Evolutionary conservation across 2,113 vertebrate species (phyloP), one percentile per base, ranked within the genome.

Genomic region (Anhinga anhinga): DNA sequence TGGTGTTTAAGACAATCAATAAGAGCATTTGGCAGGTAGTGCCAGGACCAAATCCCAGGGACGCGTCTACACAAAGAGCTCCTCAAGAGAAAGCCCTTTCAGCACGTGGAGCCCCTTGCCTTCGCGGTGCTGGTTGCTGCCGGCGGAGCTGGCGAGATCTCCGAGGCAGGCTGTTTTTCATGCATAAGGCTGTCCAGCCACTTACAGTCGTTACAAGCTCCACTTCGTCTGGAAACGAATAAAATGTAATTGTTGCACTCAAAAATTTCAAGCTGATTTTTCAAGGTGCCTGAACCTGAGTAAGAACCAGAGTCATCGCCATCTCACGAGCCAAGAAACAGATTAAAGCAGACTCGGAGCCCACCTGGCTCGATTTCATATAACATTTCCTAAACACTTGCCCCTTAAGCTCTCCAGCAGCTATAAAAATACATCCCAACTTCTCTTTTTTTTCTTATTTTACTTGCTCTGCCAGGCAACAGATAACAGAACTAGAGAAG

Each of bases 361-460:
- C 95, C 84, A 91, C 93, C 93, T 91, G 89, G 86, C 86, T 94
- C 12, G 0, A 4, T 91, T 79, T 91, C 96, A 63, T 61, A 30
- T 15, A 63, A 73, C 65, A 5, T 4, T 79, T 84, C 95, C 95
- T 52, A 59, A 84, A 50, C 77, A 59, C 71, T 65, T 63, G 93
- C 83, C 94, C 92, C 76, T 84, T 10, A 4, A 4, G 7, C 86
- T 89, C 80, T 91, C 86, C 89, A 85, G 69, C 89, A 93, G 93
- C 91, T 95, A 59, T 23, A 82, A 71, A 84, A 91, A 67, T 27
- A 74, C 52, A 71, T 67, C 94, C 73, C 91, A 74, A 6, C 17
- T 89, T 27, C 53, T 67, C n/a, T 53, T 6, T n/a, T 59, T 59
- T 15, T 36, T 27, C 65, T 56, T 82, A 79, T 27, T 65, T 34